Percentiles rank a stretch among this genome's conserved stretches.
These are phyloP conservation scores for Trachelipus rathkii DNA, from an alignment of 1,140 invertebrate species.

Conservation along the genomic window DNA sequence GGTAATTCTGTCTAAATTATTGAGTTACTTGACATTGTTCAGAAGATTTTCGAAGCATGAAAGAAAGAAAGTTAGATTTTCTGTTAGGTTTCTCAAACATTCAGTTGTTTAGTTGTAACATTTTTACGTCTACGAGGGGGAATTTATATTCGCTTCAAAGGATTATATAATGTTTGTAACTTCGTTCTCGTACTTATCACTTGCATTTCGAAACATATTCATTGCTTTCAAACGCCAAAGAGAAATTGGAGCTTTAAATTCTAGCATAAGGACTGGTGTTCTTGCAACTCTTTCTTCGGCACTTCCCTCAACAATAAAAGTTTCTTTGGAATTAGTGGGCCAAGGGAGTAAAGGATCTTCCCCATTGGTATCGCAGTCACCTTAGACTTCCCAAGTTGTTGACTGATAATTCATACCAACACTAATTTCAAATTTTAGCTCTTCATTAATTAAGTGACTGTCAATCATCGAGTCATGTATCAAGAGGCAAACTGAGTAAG, in stretches of 20 bases:
- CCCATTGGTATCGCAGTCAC: not conserved
- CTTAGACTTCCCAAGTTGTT: not conserved
- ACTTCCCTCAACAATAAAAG: not conserved
- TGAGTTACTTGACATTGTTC: not conserved
- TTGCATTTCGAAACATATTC: not conserved
- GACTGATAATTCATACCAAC: not conserved
- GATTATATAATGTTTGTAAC: no score
- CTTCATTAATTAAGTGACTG: not conserved
- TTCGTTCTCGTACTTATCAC: no score
- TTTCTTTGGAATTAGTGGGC: not conserved
- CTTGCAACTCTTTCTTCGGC: not conserved
- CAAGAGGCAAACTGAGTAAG: not conserved
- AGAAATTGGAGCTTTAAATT: not conserved
- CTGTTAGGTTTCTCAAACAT: no score
- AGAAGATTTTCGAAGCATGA: no score
- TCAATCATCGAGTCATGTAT: not conserved
- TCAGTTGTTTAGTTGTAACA: no score
- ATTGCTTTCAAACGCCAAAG: conserved; percentile 1
- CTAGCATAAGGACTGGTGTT: not conserved
- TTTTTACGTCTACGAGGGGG: no score
- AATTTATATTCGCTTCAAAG: no score
- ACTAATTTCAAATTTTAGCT: not conserved
- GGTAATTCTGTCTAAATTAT: not conserved
- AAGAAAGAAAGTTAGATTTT: no score
- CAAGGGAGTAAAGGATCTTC: not conserved